phyloP scores from a whole-genome alignment of 2,113 vertebrate species.

The Pan troglodytes region NHGRI_mPanTro3-v2.1_pri NC_072413.2:2912501-2913000 shows the following conservation, averaged over 20 bases:
- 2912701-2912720: background rate
- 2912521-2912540: background rate
- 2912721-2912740: background rate
- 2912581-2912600: background rate
- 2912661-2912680: background rate
- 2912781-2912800: background rate
- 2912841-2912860: background rate
- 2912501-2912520: background rate
- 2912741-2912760: background rate
- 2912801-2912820: background rate
- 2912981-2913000: background rate
- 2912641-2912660: background rate
- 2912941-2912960: background rate
- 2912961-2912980: background rate
- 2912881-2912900: background rate
- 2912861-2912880: background rate
- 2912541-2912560: background rate
- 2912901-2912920: background rate
- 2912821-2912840: background rate
- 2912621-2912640: background rate
- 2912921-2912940: background rate
- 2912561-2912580: background rate
- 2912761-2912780: background rate
- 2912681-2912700: background rate
- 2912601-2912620: background rate